Evolutionary conservation across 1,140 invertebrate species (phyloP), one percentile per base, ranked within the genome.

Genomic region (Oryzaephilus surinamensis): DNA sequence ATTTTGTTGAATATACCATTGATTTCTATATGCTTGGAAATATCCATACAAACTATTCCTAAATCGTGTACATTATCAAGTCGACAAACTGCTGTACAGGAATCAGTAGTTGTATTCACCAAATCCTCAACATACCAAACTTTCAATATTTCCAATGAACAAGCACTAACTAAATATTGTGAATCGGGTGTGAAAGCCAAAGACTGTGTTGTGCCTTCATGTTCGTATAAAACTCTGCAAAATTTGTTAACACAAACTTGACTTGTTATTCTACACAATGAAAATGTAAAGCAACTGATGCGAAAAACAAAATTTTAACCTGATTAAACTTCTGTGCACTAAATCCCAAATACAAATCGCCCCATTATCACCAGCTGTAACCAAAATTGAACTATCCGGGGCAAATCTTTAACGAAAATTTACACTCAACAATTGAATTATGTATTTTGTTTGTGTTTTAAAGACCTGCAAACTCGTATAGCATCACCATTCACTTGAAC

Each of bases 331-430:
- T 52, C 72, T 66, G 27, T 72, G 71, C 11, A 74, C 58, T 10
- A 84, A 60, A 62, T 86, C 76, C 81, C 81, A 86, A 17, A 86
- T 55, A 50, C 79, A 79, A 4, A 84, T 63, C 19, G 72, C 72
- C 20, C 83, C 81, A 59, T 80, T 81, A 62, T 86, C 82, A 19
- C 81, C 76, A 10, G 75, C 81, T 10, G 81, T 79, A 3, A 74
- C 71, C 11, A 87, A 59, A 23, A 73, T 55, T 2, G 70, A 67
- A 20, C 75, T 79, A 52, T 81, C 73, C 3, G 71, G 69, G 1
- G 79, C 75, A 59, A 86, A 84, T 51, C 67, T 68, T 36, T 48
- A 65, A 41, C 41, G 30, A 23, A 47, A 50, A 33, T 23, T 38
- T 38, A 20, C 3, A 24, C 11, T 6, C 5, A n/a, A n/a, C 2